phyloP scores from a whole-genome alignment of 2,113 vertebrate genomes.

The Neopipo cinnamomea region DNA sequence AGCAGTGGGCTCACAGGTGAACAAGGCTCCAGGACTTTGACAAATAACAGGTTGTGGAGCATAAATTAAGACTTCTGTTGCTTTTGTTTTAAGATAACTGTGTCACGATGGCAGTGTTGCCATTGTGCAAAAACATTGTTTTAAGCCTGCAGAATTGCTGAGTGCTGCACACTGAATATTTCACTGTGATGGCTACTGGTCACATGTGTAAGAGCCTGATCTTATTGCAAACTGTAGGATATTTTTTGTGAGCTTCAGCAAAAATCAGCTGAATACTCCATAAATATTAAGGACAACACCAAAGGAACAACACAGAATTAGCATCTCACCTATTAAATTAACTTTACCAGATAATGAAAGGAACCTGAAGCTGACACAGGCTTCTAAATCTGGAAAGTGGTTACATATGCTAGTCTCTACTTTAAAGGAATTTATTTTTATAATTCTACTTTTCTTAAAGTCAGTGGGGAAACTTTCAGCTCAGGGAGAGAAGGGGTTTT shows the following conservation, averaged over 20 bases:
- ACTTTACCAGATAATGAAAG: conserved; percentile 30
- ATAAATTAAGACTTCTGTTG: background rate
- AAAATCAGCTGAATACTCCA: conserved; percentile 2
- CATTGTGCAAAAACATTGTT: background rate
- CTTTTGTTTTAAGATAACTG: background rate
- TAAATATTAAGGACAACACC: conserved; percentile 36
- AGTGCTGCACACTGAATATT: background rate
- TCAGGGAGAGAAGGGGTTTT: background rate
- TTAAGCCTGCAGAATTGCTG: conserved; percentile 22
- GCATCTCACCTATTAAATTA: conserved; percentile 1
- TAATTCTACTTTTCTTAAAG: background rate
- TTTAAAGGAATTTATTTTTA: conserved; percentile 30
- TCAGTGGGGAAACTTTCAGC: background rate
- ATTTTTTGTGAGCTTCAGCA: conserved; percentile 53
- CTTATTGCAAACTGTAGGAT: background rate
- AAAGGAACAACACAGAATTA: conserved; percentile 10
- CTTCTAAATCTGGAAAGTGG: background rate
- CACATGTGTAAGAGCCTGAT: background rate
- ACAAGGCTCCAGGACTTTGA: background rate
- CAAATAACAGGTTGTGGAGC: background rate
- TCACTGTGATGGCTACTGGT: background rate
- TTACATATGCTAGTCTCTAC: background rate
- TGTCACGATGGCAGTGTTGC: background rate
- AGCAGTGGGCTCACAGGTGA: background rate
- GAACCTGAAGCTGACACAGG: background rate